A percentile compares a stretch with the other conserved stretches of the same genome.
These are phyloP conservation scores for Porites cylindrica DNA, from an alignment of 92 coral and sea anemone species.

Conservation along the genomic window DNA sequence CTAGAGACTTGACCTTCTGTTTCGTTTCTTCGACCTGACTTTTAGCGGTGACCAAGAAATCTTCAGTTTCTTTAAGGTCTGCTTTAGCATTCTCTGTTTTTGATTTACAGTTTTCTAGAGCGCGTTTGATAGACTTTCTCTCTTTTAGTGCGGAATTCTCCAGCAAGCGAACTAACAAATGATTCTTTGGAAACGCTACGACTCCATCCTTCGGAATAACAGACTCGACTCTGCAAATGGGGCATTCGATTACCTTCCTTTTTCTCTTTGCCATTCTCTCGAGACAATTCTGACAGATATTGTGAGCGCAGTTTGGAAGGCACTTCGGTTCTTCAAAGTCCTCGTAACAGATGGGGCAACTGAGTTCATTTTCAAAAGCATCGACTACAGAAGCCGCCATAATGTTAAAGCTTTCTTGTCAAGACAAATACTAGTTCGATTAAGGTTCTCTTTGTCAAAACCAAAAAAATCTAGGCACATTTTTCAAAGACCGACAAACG, in stretches of 20 bases:
- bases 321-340: conserved; percentile 68
- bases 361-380: conserved; percentile 49
- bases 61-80: conserved; percentile 31
- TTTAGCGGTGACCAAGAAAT: not conserved
- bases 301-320: conserved; percentile 71
- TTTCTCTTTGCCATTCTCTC: conserved; percentile 28
- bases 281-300: conserved; percentile 52
- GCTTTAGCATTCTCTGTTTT: conserved; percentile 11
- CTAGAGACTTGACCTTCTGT: conserved; percentile 13
- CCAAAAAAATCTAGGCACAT: too few relatives aligned
- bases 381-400: conserved; percentile 22
- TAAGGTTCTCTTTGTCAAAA: too few relatives aligned
- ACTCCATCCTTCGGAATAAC: conserved; percentile 45
- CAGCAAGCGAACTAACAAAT: conserved; percentile 43
- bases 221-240: conserved; percentile 29
- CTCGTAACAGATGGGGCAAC: conserved; percentile 66
- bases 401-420: too few relatives aligned
- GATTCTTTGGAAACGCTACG: conserved; percentile 50
- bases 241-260: not conserved
- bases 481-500: too few relatives aligned
- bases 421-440: too few relatives aligned
- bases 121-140: conserved; percentile 20
- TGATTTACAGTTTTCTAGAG: conserved; percentile 22
- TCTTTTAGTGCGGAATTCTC: conserved; percentile 51
- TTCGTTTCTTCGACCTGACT: conserved; percentile 21